A percentile compares a stretch with the other conserved stretches of the same genome.
Evolutionary conservation across 1,140 invertebrate species (phyloP).

Genomic region (Apis laboriosa): DNA sequence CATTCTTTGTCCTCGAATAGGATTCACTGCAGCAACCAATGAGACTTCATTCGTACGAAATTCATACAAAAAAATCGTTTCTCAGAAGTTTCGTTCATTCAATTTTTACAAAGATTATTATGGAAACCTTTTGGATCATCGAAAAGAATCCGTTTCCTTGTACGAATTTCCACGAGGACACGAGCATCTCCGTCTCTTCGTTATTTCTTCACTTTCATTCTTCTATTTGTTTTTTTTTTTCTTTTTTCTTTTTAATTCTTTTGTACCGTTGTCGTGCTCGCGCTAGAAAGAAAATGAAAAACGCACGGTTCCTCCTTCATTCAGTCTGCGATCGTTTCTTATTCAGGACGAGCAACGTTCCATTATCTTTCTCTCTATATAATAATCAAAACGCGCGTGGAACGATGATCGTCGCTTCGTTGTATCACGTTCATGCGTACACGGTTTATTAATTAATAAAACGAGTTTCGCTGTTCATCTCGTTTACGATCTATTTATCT

Average conservation of each 20-base stretch:
- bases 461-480: conserved; percentile 2
- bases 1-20: conserved; percentile 1
- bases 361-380: background rate
- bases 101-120: background rate
- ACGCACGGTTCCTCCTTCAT: conserved; percentile 14
- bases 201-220: background rate
- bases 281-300: conserved; percentile 36
- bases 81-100: background rate
- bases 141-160: conserved; percentile 1
- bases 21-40: background rate
- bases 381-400: background rate
- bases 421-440: conserved; percentile 2
- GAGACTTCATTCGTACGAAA: background rate
- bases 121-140: background rate
- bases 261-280: conserved; percentile 50
- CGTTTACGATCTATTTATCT: background rate
- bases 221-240: conserved; percentile 9
- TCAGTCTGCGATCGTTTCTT: conserved; percentile 8
- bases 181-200: conserved; percentile 9
- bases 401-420: background rate
- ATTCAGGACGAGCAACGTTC: conserved; percentile 3
- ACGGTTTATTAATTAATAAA: background rate
- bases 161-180: conserved; percentile 36
- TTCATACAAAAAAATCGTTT: conserved; percentile 7
- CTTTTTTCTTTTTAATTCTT: background rate